Base-by-base conservation (phyloP, 2,113 vertebrate species). In the Steatornis caripensis region DNA sequence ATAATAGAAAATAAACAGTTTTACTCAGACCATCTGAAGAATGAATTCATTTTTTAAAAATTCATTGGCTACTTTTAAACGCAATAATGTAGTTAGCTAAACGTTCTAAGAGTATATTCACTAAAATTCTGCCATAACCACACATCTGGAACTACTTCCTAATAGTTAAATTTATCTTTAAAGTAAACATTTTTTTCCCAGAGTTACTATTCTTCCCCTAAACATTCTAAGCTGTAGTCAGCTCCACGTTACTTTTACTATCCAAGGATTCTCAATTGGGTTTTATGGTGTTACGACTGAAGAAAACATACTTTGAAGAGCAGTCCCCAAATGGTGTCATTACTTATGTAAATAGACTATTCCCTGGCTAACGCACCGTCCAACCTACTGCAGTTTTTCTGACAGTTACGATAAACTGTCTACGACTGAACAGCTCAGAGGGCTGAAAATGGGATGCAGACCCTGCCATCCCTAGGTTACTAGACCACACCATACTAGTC, bases 131-230 rank as follows among this genome's bases (percentile, higher is more conserved):
- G 90, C 96, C 86, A 97, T 82, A 96, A 92, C 95, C 84, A 94
- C 94, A 95, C 95, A 96, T 87, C 93, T 91, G 89, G 93, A 93
- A 95, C 90, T 93, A 84, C 71, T 91, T 97, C 94, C 79, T 87
- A 96, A 82, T 57, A 87, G 69, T 94, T 95, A 58, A 62, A 91
- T 83, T 95, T 95, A 96, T 94, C 92, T 92, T 91, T 84, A 94
- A 94, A 95, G 77, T 48, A 96, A 61, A 84, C 64, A 88, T 37
- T 86, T 85, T 96, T 94, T 93, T 92, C 87, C 89, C 94, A 96
- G 76, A 93, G 86, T 94, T 62, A 89, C 77, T 95, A 57, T 90
- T 71, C 79, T 84, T 95, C 84, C 92, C 54, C 49, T 91, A 95
- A 96, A 85, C 72, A 36, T 19, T 65, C 68, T 87, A 90, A 83